Conservation (phyloP, 2,113 vertebrate genomes). For the Grus americana region DNA sequence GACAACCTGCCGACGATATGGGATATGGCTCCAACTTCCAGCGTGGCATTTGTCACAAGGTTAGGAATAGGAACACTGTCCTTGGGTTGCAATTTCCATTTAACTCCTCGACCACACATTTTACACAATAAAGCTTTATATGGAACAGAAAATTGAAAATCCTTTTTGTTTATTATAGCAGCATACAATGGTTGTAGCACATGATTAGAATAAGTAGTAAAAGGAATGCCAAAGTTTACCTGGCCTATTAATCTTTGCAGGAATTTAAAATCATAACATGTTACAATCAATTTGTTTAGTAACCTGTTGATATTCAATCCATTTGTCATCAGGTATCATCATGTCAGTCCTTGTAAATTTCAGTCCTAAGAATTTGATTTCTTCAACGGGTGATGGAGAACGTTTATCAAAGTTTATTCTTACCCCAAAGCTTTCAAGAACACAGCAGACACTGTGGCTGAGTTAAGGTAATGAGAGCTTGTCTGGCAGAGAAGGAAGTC, state of each 20-base stretch:
- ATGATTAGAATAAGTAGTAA: neutral
- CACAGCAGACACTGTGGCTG: neutral
- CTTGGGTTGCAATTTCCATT: neutral
- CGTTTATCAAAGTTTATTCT: neutral
- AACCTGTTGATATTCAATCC: neutral
- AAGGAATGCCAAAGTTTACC: neutral
- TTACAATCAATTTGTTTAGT: neutral
- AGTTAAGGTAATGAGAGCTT: neutral
- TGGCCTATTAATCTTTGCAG: neutral
- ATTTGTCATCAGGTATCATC: neutral
- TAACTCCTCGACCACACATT: neutral
- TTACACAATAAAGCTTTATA: neutral
- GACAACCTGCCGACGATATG: neutral
- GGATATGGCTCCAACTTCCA: neutral
- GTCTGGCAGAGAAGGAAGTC: neutral
- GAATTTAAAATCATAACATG: neutral
- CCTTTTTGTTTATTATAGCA: neutral
- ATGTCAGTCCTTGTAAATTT: neutral
- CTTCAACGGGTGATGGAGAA: neutral
- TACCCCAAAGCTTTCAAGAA: neutral
- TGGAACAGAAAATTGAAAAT: neutral
- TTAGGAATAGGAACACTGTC: neutral
- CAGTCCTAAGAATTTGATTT: neutral
- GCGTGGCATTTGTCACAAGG: neutral
- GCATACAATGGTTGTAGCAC: neutral